Evolutionary conservation across 2,113 vertebrate species (phyloP), one percentile per base, ranked within the genome.

Genomic region (Benitochromis conjunctus): DNA sequence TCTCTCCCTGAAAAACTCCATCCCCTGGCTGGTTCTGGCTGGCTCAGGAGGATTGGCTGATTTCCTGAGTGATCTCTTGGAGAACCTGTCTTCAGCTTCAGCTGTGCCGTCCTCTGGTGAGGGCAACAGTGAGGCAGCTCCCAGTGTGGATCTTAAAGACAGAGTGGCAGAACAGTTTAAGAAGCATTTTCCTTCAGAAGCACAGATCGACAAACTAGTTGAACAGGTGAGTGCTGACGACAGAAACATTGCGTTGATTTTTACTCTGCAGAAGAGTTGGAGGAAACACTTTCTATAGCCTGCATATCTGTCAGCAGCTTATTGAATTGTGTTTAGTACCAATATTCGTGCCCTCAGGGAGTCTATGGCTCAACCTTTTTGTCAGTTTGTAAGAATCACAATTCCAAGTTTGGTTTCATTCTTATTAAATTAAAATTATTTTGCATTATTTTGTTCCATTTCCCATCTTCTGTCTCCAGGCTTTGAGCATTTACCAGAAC

Each of bases 401-500:
- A 2, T 26, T 26, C 26, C 26, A 26, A 26, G 26, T 26, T 26
- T 26, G 26, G 26, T 26, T 26, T 26, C 26, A 26, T 26, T 26
- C 26, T 26, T 26, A 26, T 26, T 26, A 26, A 26, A 26, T 26
- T 26, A 26, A 26, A 26, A 26, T 26, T 26, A 26, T 26, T 26
- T 26, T 26, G 2, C 26, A 26, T 26, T 26, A 26, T 26, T 26
- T 26, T 26, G 26, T 26, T 26, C 26, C 21, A 3, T 62, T 77
- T 9, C 41, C 14, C 57, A 58, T 58, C 8, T 58, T 58, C 57
- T 6, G 24, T 85, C 60, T 41, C 2, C 86, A 98, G 97, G 93
- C 95, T 77, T 89, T 97, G 82, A 95, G 95, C 54, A 97, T 98
- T 89, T 97, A 97, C 94, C 95, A 96, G 57, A 96, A 95, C 86